Evolutionary conservation across 1,140 invertebrate genomes (phyloP), one percentile per base, ranked within the genome.

Genomic region (Brachionus sp.): DNA sequence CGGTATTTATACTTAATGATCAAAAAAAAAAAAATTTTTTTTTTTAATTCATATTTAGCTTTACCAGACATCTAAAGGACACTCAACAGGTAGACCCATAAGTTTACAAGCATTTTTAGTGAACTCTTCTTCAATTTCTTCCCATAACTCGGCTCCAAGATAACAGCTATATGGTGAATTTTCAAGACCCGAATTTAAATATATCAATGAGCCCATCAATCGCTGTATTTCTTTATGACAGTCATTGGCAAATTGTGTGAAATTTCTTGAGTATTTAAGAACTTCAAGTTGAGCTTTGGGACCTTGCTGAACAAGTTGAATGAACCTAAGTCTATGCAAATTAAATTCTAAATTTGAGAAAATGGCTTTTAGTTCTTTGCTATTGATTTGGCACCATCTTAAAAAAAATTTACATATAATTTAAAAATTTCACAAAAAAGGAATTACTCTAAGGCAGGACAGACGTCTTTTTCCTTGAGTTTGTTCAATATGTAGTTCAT

Each of bases 31-130:
- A n/a, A n/a, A n/a, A n/a, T n/a, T n/a, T n/a, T n/a, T n/a, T n/a
- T n/a, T n/a, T n/a, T n/a, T n/a, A n/a, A n/a, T n/a, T n/a, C n/a
- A n/a, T n/a, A n/a, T n/a, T n/a, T 84, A 29, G 35, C 23, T 70
- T 84, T 13, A 92, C 92, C 92, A 92, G 77, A 93, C 92, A 84
- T 92, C 92, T 9, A 94, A 88, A 6, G 93, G 93, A 88, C 92
- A 93, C 86, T 96, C 94, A 85, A 97, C 93, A 88, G 94, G 94
- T 86, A 97, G 91, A 82, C 95, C 94, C 84, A 98, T 90, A 39
- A 97, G 89, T 53, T 93, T 92, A 89, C 96, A 98, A 19, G 96
- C 95, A 91, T 98, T 95, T 86, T 93, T 91, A 5, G 94, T 93
- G 88, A 98, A 98, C 85, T 95, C 92, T 87, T 98, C 95, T 87